Evolutionary conservation across 2,888 invertebrate species (phyloP).

Genomic region (Kuschelorhynchus macadamiae): DNA sequence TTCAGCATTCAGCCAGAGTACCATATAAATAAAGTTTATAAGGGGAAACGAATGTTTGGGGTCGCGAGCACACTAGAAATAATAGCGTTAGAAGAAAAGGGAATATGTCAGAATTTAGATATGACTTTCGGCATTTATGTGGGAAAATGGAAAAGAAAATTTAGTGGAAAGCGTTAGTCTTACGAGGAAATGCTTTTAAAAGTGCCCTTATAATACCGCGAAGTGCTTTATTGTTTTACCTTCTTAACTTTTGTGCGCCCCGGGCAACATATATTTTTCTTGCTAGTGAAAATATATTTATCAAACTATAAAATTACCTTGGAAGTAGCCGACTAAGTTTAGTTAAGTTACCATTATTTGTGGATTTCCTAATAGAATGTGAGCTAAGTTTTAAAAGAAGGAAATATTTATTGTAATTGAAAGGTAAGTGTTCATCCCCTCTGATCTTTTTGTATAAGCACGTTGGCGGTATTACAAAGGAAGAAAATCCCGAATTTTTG

Average conservation of each 20-base stretch:
- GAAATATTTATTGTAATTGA: too few relatives aligned
- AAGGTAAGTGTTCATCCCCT: too few relatives aligned
- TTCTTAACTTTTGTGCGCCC: slow-evolving; percentile 15
- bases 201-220: slow-evolving; percentile 59
- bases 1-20: not conserved
- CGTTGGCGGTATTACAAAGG: too few relatives aligned
- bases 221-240: slow-evolving; percentile 37
- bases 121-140: slow-evolving; percentile 41
- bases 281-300: not conserved
- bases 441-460: too few relatives aligned
- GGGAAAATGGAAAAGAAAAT: slow-evolving; percentile 35
- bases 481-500: too few relatives aligned
- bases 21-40: slow-evolving; percentile 6
- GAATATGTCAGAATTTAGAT: slow-evolving; percentile 46
- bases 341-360: too few relatives aligned
- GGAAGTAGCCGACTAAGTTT: too few relatives aligned
- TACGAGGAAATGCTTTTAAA: slow-evolving; percentile 67
- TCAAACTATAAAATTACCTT: too few relatives aligned
- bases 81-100: slow-evolving; percentile 20
- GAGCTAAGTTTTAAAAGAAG: too few relatives aligned
- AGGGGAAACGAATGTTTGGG: slow-evolving; percentile 9
- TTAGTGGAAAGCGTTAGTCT: slow-evolving; percentile 51
- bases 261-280: slow-evolving; percentile 3
- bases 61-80: slow-evolving; percentile 27
- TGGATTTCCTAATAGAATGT: too few relatives aligned